Conservation (phyloP, 2,888 invertebrate genomes). For the Agrilus biguttatus region DNA sequence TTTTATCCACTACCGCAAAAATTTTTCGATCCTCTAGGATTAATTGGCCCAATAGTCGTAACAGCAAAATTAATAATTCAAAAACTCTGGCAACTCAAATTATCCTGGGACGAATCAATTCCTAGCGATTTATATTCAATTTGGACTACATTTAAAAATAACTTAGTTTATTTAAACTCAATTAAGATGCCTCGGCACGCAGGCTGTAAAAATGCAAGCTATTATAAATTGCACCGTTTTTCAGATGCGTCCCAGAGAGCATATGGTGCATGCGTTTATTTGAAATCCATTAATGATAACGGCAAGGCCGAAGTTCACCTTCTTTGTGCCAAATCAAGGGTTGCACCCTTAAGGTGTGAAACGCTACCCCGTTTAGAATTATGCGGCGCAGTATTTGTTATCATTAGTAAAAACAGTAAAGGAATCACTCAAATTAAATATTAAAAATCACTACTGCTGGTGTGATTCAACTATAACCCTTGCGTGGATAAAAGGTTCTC, state of each 20-base stretch:
- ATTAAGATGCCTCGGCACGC: constrained; percentile 7
- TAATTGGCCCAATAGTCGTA: constrained; percentile 13
- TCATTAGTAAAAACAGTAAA: constrained; percentile 8
- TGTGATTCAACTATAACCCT: constrained; percentile 7
- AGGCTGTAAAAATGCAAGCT: not conserved
- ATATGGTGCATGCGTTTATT: constrained; percentile 5
- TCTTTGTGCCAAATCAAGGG: constrained; percentile 7
- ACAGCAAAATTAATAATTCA: constrained; percentile 15
- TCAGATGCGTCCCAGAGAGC: constrained; percentile 8
- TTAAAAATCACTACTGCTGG: constrained; percentile 6
- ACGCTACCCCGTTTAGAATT: constrained; percentile 16
- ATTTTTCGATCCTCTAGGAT: constrained; percentile 13
- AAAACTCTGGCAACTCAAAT: constrained; percentile 13
- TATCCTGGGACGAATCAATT: constrained; percentile 14
- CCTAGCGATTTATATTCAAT: constrained; percentile 7
- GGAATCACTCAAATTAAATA: constrained; percentile 1
- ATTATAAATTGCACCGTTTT: constrained; percentile 11
- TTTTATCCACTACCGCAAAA: constrained; percentile 8
- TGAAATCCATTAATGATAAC: constrained; percentile 1
- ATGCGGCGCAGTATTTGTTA: constrained; percentile 14
- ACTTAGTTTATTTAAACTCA: constrained; percentile 5
- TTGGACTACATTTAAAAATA: constrained; percentile 1
- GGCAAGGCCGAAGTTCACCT: constrained; percentile 1
- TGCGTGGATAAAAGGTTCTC: constrained; percentile 3
- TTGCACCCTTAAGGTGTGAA: constrained; percentile 7